Evolutionary conservation across 2,888 invertebrate species (phyloP).

Genomic region (Agrypnus murinus): DNA sequence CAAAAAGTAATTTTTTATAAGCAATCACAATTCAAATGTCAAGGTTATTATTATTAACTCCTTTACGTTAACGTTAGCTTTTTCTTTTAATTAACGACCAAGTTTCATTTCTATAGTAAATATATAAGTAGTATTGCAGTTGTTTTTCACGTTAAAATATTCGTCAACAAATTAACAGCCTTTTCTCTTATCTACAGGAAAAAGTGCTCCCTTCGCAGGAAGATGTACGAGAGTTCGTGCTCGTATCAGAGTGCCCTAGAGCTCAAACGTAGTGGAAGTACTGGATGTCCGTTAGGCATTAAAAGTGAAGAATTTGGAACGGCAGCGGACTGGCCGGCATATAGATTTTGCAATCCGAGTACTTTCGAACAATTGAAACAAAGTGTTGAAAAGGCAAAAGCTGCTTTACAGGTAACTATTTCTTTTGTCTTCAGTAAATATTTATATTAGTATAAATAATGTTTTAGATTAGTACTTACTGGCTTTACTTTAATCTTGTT

Average conservation of each 20-base stretch:
- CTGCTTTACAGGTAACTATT: constrained; percentile 81
- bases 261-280: constrained; percentile 67
- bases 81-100: too few relatives aligned
- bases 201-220: constrained; percentile 68
- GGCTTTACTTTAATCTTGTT: too few relatives aligned
- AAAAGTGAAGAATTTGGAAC: constrained; percentile 73
- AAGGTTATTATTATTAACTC: too few relatives aligned
- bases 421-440: background rate
- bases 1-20: too few relatives aligned
- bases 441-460: too few relatives aligned
- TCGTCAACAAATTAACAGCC: too few relatives aligned
- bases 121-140: too few relatives aligned
- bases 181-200: constrained; percentile 60
- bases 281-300: constrained; percentile 66
- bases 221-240: constrained; percentile 95
- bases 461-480: too few relatives aligned
- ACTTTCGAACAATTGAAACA: constrained; percentile 93
- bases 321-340: constrained; percentile 81
- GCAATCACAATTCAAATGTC: too few relatives aligned
- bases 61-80: too few relatives aligned
- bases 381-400: constrained; percentile 93
- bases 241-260: constrained; percentile 83
- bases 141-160: too few relatives aligned
- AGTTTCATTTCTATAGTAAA: too few relatives aligned
- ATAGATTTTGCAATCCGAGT: constrained; percentile 87